Evolutionary conservation across 2,113 vertebrate species (phyloP).

Genomic region (Chloropsis cyanopogon): DNA sequence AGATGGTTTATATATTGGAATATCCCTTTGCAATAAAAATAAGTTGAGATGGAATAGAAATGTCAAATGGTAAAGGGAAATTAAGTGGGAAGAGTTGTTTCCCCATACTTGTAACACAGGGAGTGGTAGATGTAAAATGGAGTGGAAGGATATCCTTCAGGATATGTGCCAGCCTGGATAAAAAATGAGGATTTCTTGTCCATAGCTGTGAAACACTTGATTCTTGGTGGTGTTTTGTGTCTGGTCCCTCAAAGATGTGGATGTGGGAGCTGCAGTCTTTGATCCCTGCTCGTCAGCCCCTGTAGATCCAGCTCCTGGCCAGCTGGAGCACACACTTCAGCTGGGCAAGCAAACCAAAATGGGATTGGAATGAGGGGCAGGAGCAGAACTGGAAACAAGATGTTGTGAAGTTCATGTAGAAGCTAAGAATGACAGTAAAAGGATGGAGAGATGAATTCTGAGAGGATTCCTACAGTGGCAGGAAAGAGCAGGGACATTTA

Average conservation of each 20-base stretch:
- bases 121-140: not conserved
- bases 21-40: not conserved
- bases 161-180: not conserved
- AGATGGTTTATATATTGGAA: not conserved
- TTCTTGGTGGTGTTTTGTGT: not conserved
- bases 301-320: not conserved
- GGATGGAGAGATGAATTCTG: not conserved
- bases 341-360: not conserved
- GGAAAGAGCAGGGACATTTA: not conserved
- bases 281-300: not conserved
- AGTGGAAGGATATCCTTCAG: not conserved
- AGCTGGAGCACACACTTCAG: not conserved
- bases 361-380: not conserved
- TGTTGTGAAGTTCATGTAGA: not conserved
- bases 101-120: rapidly evolving
- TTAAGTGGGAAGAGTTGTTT: not conserved
- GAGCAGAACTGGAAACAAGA: not conserved
- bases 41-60: not conserved
- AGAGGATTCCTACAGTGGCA: not conserved
- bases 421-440: not conserved
- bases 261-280: not conserved
- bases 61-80: not conserved
- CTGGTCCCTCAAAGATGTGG: not conserved
- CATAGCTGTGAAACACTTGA: not conserved
- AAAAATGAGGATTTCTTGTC: not conserved